A percentile compares a stretch with the other conserved stretches of the same genome.
These are phyloP conservation scores for Diachasma alloeum DNA, from an alignment of 1,140 invertebrate species.

Conservation along the genomic window DNA sequence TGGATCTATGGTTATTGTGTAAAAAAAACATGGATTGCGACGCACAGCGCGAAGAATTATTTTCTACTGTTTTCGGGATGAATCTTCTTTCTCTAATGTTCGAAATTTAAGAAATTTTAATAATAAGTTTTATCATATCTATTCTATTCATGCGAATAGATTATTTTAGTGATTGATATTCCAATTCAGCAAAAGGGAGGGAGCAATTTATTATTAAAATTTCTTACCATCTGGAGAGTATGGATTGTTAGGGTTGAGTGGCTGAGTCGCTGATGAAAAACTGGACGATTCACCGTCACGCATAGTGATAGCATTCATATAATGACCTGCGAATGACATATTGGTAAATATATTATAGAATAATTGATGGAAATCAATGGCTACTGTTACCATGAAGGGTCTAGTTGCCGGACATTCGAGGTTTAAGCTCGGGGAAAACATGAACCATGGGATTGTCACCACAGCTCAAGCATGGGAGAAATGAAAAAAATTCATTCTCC, in stretches of 20 bases:
- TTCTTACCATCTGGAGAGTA: conserved; percentile 87
- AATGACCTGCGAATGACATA: conserved; percentile 65
- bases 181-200: background rate
- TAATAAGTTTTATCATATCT: background rate
- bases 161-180: background rate
- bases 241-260: conserved; percentile 85
- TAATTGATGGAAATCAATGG: background rate
- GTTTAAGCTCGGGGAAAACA: too few species aligned
- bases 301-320: conserved; percentile 67
- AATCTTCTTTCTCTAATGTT: background rate
- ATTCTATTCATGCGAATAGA: background rate
- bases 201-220: conserved; percentile 28
- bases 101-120: background rate
- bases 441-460: too few species aligned
- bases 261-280: conserved; percentile 78
- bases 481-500: too few species aligned
- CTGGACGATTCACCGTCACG: conserved; percentile 66
- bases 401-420: too few species aligned
- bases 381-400: too few species aligned
- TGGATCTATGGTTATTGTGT: too few species aligned
- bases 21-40: too few species aligned
- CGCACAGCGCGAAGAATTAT: too few species aligned
- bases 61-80: too few species aligned
- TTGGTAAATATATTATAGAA: conserved; percentile 25
- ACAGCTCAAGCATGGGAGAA: too few species aligned